Percentiles rank a stretch among this genome's conserved stretches.
phyloP scores from a whole-genome alignment of 2,113 vertebrate genomes.

The Hepsetus odoe region DNA sequence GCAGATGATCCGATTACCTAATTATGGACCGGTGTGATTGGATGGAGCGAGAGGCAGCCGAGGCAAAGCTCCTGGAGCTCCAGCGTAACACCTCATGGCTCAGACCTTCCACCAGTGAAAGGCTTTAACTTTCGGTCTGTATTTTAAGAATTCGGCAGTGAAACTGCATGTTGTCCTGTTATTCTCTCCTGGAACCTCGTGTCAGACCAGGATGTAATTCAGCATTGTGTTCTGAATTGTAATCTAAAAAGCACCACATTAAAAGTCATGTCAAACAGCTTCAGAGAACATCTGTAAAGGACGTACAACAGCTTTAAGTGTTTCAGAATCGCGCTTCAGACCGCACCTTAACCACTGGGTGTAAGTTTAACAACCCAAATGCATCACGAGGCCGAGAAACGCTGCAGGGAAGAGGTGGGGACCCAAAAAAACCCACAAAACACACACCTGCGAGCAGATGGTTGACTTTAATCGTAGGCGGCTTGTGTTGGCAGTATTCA shows the following conservation, averaged over 20 bases:
- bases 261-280: neutral
- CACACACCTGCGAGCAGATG: neutral
- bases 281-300: neutral
- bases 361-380: neutral
- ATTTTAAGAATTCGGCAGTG: too few relatives aligned
- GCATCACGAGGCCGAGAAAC: neutral
- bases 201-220: too few relatives aligned
- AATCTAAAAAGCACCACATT: neutral
- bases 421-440: neutral
- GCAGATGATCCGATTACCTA: slow-evolving; percentile 43
- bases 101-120: too few relatives aligned
- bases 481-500: neutral
- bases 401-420: neutral
- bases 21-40: slow-evolving; percentile 27
- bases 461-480: neutral
- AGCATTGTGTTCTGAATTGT: too few relatives aligned
- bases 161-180: too few relatives aligned
- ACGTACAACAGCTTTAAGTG: neutral
- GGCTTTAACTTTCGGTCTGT: too few relatives aligned
- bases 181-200: too few relatives aligned
- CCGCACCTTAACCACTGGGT: neutral
- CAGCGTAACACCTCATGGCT: slow-evolving; percentile 2
- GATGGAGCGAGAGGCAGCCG: neutral
- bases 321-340: neutral
- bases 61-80: slow-evolving; percentile 6